Percentiles rank a stretch among this genome's conserved stretches.
phyloP scores from a whole-genome alignment of 2,113 vertebrate genomes.

The Nerophis lumbriciformis region DNA sequence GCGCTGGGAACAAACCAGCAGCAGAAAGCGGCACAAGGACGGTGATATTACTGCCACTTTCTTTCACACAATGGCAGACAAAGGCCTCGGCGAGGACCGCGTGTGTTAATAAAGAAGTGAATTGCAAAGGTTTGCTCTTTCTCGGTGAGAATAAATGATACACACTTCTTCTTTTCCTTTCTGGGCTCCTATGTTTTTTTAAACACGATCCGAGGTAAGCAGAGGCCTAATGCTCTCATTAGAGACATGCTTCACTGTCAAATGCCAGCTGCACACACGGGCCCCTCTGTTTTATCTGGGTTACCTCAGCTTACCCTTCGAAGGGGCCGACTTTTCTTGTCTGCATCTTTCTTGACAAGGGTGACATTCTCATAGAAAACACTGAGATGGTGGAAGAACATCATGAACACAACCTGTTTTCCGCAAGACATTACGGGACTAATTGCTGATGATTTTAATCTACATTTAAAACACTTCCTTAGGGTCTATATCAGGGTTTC shows the following conservation, averaged over 20 bases:
- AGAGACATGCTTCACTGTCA: conserved; percentile 70
- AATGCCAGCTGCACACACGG: conserved; percentile 61
- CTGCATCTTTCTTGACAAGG: conserved; percentile 56
- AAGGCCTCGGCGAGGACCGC: conserved; percentile 28
- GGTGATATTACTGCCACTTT: conserved; percentile 37
- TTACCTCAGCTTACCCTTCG: conserved; percentile 28
- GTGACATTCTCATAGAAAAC: conserved; percentile 42
- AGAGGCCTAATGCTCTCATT: conserved; percentile 68
- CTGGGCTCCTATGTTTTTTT: conserved; percentile 33
- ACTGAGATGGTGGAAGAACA: not conserved
- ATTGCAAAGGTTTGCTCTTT: conserved; percentile 18
- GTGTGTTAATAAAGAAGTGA: conserved; percentile 40
- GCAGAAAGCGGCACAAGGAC: conserved; percentile 47
- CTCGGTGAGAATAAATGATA: conserved; percentile 25
- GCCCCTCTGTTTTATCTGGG: conserved; percentile 39
- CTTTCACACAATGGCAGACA: conserved; percentile 46
- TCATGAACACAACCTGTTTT: no score
- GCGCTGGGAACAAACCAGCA: conserved; percentile 46
- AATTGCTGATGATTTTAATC: no score
- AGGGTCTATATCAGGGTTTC: no score
- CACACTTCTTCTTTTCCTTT: conserved; percentile 16
- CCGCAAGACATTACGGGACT: no score
- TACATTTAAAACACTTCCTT: no score
- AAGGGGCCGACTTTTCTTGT: conserved; percentile 39
- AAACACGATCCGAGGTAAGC: conserved; percentile 46